Base-by-base conservation (phyloP, 92 coral and sea anemone species). In the Isaurus tuberculatus region DNA sequence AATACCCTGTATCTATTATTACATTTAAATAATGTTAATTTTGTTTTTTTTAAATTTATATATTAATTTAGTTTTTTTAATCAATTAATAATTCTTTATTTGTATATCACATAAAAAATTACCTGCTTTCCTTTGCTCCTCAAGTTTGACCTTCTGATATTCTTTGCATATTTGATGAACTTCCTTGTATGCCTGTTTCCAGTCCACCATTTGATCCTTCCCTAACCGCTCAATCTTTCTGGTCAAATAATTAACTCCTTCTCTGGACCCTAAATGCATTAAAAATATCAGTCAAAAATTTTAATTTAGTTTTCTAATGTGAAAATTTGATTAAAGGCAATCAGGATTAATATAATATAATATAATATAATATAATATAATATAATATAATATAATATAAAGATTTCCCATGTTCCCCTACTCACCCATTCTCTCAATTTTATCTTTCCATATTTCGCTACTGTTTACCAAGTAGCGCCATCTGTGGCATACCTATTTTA, bases 101-200 rank as follows among this genome's bases (percentile, higher is more conserved):
- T 23, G 23, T 2, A 3, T 4, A 57, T 63, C 25, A 37, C 11
- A 4, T 6, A 2, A 0, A 55, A 5, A 33, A 69, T 34, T 31
- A 77, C 82, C 82, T 34, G 53, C 20, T 55, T 77, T 28, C 34
- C 36, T 42, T 34, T 77, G 82, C 65, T 77, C 23, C 13, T 77
- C 49, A 34, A 75, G 81, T 48, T 84, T 84, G 25, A 82, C 79
- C 7, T 65, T 48, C 55, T 53, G 80, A 73, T 90, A 60, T 16
- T 85, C 85, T 43, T 82, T 87, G 79, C 75, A 93, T 46, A 53
- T 78, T 9, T 30, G 60, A 22, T 25, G 86, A 8, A 97, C 95
- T 82, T 97, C 99, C 67, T 80, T 88, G 69, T 79, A 97, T 34
- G 99, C 99, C 57, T 92, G 99, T 71, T 97, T 97, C 99, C 99